Conservation (phyloP, 2,113 vertebrate genomes). For the Acanthisitta chloris region DNA sequence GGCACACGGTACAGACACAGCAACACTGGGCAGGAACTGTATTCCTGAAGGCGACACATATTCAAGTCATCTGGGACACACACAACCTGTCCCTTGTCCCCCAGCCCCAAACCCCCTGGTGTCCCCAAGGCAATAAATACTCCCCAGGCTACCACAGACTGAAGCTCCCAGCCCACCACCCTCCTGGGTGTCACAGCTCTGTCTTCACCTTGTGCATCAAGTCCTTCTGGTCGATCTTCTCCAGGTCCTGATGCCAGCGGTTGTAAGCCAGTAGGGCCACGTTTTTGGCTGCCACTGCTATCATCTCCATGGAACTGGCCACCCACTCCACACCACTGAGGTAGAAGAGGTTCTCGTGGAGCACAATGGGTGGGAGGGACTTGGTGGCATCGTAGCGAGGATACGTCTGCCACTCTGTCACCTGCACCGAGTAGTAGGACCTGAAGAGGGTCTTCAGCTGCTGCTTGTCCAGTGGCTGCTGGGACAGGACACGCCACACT, state of each 20-base stretch:
- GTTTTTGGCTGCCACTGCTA: constrained; percentile 92
- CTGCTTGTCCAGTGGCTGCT: constrained; percentile 79
- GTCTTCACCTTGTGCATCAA: constrained; percentile 97
- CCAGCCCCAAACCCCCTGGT: background rate
- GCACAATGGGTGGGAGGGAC: constrained; percentile 81
- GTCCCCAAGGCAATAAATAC: constrained; percentile 20
- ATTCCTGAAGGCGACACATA: background rate
- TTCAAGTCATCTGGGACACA: background rate
- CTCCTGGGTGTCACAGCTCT: constrained; percentile 78
- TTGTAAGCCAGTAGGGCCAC: constrained; percentile 93
- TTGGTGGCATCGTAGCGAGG: constrained; percentile 80
- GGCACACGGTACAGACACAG: background rate
- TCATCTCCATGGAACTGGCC: constrained; percentile 95
- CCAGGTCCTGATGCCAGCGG: constrained; percentile 89
- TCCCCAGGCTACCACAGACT: background rate
- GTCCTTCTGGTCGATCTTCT: constrained; percentile 96
- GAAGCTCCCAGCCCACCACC: background rate
- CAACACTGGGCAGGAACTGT: background rate
- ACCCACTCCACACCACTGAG: constrained; percentile 93
- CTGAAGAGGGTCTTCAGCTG: constrained; percentile 95
- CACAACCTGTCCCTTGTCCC: background rate
- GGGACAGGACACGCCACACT: constrained; percentile 92
- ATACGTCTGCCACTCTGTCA: constrained; percentile 87
- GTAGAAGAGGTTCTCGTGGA: constrained; percentile 93
- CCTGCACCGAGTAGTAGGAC: constrained; percentile 97